Evolutionary conservation across 2,797 vertebrate species (phyloP).

Genomic region (Tokudaia tokunoshimensis): DNA sequence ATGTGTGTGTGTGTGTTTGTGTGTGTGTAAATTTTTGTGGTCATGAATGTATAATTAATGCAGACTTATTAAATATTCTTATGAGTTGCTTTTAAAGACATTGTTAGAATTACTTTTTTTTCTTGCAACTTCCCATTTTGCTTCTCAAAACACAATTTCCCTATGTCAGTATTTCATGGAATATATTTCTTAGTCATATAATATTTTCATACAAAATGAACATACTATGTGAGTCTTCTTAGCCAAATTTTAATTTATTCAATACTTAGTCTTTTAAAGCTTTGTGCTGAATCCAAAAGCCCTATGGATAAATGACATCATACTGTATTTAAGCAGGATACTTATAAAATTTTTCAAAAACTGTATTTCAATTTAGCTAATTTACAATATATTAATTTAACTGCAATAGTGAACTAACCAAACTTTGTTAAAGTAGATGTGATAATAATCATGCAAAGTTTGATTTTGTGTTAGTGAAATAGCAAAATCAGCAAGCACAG

Average conservation of each 20-base stretch:
- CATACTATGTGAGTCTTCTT: background rate
- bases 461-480: constrained; percentile 39
- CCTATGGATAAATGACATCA: background rate
- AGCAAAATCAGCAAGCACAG: constrained; percentile 41
- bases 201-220: background rate
- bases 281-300: background rate
- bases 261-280: background rate
- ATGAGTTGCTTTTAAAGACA: background rate
- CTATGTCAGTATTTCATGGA: background rate
- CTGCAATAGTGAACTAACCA: background rate
- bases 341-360: constrained; percentile 42
- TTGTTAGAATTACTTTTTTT: background rate
- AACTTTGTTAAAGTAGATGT: background rate
- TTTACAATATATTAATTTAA: background rate
- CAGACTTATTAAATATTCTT: background rate
- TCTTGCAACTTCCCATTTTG: background rate
- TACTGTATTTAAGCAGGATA: background rate
- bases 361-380: background rate
- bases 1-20: background rate
- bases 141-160: background rate
- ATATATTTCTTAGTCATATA: background rate
- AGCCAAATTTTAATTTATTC: background rate
- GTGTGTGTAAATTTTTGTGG: background rate
- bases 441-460: constrained; percentile 17
- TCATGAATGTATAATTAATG: no score